These are phyloP conservation scores for Iphiclides podalirius DNA, from an alignment of 2,888 invertebrate species.

Conservation along the genomic window DNA sequence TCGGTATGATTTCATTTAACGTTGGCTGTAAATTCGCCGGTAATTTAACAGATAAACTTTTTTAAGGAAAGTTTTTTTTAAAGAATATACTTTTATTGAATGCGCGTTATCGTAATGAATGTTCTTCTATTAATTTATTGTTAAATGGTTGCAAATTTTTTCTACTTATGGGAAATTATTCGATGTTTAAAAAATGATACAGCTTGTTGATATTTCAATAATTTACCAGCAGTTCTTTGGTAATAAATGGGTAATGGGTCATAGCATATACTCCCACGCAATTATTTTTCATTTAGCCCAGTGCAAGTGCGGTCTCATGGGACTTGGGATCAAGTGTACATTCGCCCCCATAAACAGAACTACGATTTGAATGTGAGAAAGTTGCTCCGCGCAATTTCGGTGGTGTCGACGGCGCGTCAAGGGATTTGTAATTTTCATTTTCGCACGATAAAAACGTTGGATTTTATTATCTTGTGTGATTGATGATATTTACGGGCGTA, in stretches of 20 bases:
- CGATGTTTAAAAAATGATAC: too few relatives aligned
- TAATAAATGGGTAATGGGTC: neutral
- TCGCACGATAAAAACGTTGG: conserved; percentile 40
- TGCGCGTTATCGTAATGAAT: too few relatives aligned
- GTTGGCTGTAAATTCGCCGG: too few relatives aligned
- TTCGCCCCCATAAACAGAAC: conserved; percentile 49
- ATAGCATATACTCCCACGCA: conserved; percentile 38
- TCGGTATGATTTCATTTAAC: too few relatives aligned
- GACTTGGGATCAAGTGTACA: conserved; percentile 64
- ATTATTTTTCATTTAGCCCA: conserved; percentile 77
- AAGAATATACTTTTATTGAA: too few relatives aligned
- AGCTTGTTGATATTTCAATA: neutral
- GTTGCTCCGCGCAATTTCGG: conserved; percentile 47
- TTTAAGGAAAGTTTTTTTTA: too few relatives aligned
- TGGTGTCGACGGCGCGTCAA: conserved; percentile 36
- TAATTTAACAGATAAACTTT: too few relatives aligned
- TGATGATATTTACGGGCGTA: conserved; percentile 8
- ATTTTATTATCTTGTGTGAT: conserved; percentile 20
- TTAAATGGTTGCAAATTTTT: too few relatives aligned
- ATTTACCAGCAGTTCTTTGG: neutral
- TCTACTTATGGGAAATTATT: too few relatives aligned
- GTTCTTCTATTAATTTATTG: too few relatives aligned
- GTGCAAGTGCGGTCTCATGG: conserved; percentile 56
- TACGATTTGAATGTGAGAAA: conserved; percentile 68
- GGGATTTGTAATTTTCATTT: conserved; percentile 56